A percentile compares a stretch with the other conserved stretches of the same genome.
Conservation (phyloP, 92 coral and sea anemone genomes). For the Blastomussa wellsi region DNA sequence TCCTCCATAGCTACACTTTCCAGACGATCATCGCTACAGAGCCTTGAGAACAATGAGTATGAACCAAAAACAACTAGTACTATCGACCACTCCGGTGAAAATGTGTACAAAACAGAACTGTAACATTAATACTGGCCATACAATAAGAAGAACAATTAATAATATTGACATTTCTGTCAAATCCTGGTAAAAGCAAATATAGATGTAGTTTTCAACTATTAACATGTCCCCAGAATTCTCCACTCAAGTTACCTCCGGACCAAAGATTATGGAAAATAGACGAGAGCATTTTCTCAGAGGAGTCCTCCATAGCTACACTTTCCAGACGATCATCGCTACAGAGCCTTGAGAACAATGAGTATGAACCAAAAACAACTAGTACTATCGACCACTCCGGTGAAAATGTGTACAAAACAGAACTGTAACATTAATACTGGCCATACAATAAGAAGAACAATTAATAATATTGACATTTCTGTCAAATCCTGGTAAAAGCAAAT, state of each 20-base stretch:
- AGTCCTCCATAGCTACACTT: slow-evolving; percentile 51
- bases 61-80: slow-evolving; percentile 41
- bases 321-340: slow-evolving; percentile 73
- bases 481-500: not conserved
- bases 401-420: slow-evolving; percentile 37
- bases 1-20: slow-evolving; percentile 60
- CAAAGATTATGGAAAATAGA: slow-evolving; percentile 82
- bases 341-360: slow-evolving; percentile 51
- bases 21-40: slow-evolving; percentile 69
- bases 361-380: slow-evolving; percentile 33
- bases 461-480: not conserved
- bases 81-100: slow-evolving; percentile 7
- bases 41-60: slow-evolving; percentile 44
- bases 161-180: not conserved
- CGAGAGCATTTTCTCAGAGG: slow-evolving; percentile 69
- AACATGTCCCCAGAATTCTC: slow-evolving; percentile 63
- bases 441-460: not conserved
- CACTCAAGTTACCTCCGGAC: slow-evolving; percentile 78
- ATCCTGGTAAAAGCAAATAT: not conserved
- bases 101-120: slow-evolving; percentile 40
- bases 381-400: slow-evolving; percentile 17
- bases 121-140: not conserved
- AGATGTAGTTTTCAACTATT: not conserved
- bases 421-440: not conserved
- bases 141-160: not conserved